A percentile compares a stretch with the other conserved stretches of the same genome.
These are phyloP conservation scores for Zygogramma bicolorata DNA, from an alignment of 2,888 invertebrate species.

Conservation along the genomic window DNA sequence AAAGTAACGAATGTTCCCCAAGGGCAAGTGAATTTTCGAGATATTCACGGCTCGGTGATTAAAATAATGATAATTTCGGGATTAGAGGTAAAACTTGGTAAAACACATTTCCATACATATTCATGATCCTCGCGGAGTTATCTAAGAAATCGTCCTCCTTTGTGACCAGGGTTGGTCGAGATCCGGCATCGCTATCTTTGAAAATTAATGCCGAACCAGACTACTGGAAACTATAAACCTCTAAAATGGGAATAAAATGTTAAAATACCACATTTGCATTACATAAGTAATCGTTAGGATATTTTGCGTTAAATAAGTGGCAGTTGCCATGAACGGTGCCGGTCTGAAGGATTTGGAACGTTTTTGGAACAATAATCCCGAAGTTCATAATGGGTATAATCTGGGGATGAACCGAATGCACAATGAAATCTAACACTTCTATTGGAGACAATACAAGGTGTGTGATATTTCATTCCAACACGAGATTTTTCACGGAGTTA, in stretches of 20 bases:
- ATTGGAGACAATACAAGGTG: too few relatives aligned
- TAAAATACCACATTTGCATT: slow-evolving; percentile 59
- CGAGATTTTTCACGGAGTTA: too few relatives aligned
- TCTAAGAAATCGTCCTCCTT: slow-evolving; percentile 58
- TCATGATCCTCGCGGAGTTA: slow-evolving; percentile 56
- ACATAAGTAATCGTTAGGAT: slow-evolving; percentile 48
- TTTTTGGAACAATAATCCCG: slow-evolving; percentile 20
- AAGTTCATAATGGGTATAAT: too few relatives aligned
- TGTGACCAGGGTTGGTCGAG: slow-evolving; percentile 52
- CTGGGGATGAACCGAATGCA: too few relatives aligned
- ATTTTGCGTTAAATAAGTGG: slow-evolving; percentile 30
- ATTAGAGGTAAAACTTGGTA: slow-evolving; percentile 56
- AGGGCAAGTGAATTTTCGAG: slow-evolving; percentile 14
- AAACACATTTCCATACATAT: slow-evolving; percentile 60
- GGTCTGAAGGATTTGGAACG: background rate
- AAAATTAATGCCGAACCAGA: slow-evolving; percentile 59
- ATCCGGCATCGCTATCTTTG: slow-evolving; percentile 55
- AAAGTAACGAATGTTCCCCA: slow-evolving; percentile 5
- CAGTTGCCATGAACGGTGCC: slow-evolving; percentile 27
- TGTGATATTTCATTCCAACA: too few relatives aligned
- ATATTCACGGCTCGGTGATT: slow-evolving; percentile 25
- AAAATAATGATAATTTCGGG: slow-evolving; percentile 57
- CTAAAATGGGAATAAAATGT: slow-evolving; percentile 63
- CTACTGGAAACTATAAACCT: slow-evolving; percentile 61
- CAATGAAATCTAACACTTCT: too few relatives aligned